Evolutionary conservation across 2,113 vertebrate genomes (phyloP).

Genomic region (Alouatta palliata): DNA sequence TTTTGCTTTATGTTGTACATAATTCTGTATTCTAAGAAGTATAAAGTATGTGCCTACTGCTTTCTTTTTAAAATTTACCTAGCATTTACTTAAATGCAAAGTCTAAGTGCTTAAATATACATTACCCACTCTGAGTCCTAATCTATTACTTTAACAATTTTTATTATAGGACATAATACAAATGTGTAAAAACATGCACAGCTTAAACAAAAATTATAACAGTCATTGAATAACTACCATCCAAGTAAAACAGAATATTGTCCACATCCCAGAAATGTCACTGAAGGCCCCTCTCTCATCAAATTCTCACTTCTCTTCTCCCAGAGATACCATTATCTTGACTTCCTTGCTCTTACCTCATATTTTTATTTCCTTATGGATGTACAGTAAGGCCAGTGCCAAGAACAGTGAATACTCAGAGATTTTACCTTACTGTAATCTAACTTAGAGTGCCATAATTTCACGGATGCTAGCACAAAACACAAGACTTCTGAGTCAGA

Average conservation of each 20-base stretch:
- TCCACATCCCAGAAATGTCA: neutral
- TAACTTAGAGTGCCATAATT: neutral
- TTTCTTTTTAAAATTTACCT: neutral
- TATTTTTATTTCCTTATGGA: neutral
- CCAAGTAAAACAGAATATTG: neutral
- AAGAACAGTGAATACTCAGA: neutral
- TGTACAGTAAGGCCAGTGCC: neutral
- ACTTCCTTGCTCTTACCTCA: neutral
- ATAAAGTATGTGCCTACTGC: neutral
- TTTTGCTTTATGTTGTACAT: neutral
- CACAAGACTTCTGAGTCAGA: neutral
- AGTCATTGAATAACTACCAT: neutral
- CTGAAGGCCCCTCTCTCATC: neutral
- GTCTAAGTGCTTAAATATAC: neutral
- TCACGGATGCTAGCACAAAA: neutral
- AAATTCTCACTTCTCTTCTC: neutral
- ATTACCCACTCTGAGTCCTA: neutral
- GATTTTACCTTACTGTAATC: neutral
- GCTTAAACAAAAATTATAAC: neutral
- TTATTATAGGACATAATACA: slow-evolving; percentile 18
- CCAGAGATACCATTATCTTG: neutral
- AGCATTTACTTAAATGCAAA: neutral
- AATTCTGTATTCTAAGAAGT: neutral
- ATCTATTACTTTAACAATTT: neutral
- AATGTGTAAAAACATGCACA: neutral